phyloP scores from a whole-genome alignment of 1,140 invertebrate genomes.

The Eurosta solidaginis region DNA sequence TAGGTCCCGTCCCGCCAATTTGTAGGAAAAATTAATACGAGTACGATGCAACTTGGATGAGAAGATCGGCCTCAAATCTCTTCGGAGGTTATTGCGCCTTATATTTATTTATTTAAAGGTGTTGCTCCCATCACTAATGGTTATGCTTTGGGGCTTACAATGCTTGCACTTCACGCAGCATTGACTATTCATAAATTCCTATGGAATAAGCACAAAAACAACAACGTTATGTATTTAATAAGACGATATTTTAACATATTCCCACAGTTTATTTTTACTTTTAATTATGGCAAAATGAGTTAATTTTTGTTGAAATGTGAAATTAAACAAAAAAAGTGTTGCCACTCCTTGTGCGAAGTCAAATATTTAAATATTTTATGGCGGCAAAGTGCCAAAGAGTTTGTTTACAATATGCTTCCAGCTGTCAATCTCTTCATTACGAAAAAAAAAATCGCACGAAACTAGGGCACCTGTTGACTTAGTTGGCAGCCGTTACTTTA shows the following conservation, averaged over 20 bases:
- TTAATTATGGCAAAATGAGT: slow-evolving; percentile 3
- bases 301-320: not conserved
- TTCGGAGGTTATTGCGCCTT: too few relatives aligned
- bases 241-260: slow-evolving; percentile 11
- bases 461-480: not conserved
- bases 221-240: not conserved
- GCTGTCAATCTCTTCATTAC: not conserved
- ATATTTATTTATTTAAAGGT: not conserved
- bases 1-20: too few relatives aligned
- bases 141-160: not conserved
- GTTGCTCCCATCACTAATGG: not conserved
- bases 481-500: too few relatives aligned
- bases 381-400: not conserved
- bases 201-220: not conserved
- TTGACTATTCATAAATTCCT: slow-evolving; percentile 17
- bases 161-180: slow-evolving; percentile 4
- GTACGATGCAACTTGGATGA: too few relatives aligned
- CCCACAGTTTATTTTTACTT: not conserved
- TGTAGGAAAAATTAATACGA: too few relatives aligned
- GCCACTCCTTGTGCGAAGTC: not conserved
- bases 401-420: slow-evolving; percentile 2
- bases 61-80: too few relatives aligned
- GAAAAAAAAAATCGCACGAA: not conserved
- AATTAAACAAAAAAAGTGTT: not conserved
- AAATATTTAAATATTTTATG: not conserved